These are phyloP conservation scores for Luperina testacea DNA, from an alignment of 2,888 invertebrate species.

Conservation along the genomic window DNA sequence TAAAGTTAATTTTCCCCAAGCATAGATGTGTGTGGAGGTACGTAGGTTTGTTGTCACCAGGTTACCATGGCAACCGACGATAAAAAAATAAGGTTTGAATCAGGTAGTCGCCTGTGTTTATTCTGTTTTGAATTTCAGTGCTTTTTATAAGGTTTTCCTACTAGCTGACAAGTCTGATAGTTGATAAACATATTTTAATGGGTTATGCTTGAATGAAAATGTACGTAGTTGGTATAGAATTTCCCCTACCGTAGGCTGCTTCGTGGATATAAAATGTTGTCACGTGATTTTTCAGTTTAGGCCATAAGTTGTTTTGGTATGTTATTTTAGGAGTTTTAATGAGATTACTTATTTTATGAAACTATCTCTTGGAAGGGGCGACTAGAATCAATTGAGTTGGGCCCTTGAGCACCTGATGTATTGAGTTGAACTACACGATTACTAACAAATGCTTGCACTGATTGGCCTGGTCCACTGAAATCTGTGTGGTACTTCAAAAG, in stretches of 20 bases:
- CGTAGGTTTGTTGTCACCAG: constrained; percentile 69
- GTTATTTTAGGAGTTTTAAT: not conserved
- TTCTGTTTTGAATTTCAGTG: constrained; percentile 59
- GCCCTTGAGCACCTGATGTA: too few species aligned
- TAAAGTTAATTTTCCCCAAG: constrained; percentile 49
- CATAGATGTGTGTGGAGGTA: not conserved
- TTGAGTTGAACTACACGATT: too few species aligned
- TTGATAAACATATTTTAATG: constrained; percentile 49
- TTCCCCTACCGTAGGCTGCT: not conserved
- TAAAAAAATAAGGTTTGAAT: constrained; percentile 66
- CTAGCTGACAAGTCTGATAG: constrained; percentile 36
- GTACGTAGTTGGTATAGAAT: not conserved
- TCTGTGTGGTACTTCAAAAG: too few species aligned
- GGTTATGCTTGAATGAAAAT: not conserved
- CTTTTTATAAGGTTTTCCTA: constrained; percentile 41
- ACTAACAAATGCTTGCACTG: too few species aligned
- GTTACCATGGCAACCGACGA: constrained; percentile 74
- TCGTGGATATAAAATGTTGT: not conserved
- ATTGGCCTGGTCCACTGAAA: too few species aligned
- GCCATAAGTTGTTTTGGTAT: not conserved
- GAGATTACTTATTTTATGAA: not conserved
- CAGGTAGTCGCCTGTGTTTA: constrained; percentile 63
- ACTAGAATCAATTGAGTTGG: not conserved
- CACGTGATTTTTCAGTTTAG: not conserved
- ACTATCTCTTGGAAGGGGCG: not conserved